Percentiles rank a stretch among this genome's conserved stretches.
These are phyloP conservation scores for Semaprochilodus insignis DNA, from an alignment of 2,797 vertebrate species.

Conservation along the genomic window DNA sequence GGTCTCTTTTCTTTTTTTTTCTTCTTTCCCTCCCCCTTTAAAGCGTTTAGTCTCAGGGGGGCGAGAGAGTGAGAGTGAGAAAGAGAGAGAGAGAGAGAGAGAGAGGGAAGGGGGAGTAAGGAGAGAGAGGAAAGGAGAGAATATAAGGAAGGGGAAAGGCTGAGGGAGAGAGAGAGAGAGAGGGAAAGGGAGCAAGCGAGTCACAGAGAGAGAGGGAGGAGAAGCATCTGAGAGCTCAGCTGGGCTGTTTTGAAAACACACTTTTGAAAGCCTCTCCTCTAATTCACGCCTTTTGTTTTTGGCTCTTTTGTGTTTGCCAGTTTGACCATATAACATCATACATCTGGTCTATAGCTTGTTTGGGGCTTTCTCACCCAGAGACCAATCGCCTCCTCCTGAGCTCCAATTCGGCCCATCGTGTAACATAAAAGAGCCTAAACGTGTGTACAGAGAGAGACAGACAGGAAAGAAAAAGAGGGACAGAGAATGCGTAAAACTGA, in stretches of 20 bases:
- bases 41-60: conserved; percentile 89
- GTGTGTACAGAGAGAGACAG: conserved; percentile 74
- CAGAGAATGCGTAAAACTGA: conserved; percentile 51
- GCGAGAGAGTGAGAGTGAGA: conserved; percentile 52
- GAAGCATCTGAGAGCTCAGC: conserved; percentile 91
- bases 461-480: conserved; percentile 70
- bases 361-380: conserved; percentile 90
- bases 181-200: conserved; percentile 56
- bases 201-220: conserved; percentile 72
- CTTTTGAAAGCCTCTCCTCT: conserved; percentile 94
- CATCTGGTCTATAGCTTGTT: conserved; percentile 98
- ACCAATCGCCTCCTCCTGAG: conserved; percentile 87
- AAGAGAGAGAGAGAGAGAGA: conserved; percentile 39
- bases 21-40: conserved; percentile 70
- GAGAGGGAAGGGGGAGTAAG: conserved; percentile 59
- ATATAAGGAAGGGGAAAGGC: conserved; percentile 47
- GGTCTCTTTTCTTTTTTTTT: conserved; percentile 85
- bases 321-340: conserved; percentile 99
- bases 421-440: conserved; percentile 90
- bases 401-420: conserved; percentile 87
- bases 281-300: conserved; percentile 98
- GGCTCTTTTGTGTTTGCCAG: conserved; percentile 94
- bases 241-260: conserved; percentile 99
- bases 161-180: conserved; percentile 70
- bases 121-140: conserved; percentile 58